A percentile compares a stretch with the other conserved stretches of the same genome.
Evolutionary conservation across 2,888 invertebrate genomes (phyloP).

Genomic region (Alcis repandata): DNA sequence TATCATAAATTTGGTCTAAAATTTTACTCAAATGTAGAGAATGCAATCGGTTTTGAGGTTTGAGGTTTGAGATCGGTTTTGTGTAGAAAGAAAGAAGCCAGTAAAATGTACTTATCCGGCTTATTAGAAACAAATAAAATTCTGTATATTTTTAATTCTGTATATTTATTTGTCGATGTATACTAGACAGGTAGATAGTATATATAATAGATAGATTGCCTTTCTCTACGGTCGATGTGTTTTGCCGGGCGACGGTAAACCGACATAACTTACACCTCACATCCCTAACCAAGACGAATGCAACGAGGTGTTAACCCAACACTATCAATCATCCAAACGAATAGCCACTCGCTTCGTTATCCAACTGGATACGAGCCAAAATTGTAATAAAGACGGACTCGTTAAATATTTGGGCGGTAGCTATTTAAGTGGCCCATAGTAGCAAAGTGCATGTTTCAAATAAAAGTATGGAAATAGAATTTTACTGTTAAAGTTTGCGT

Average conservation of each 20-base stretch:
- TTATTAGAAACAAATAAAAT: too few relatives aligned
- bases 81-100: too few relatives aligned
- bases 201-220: too few relatives aligned
- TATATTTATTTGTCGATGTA: too few relatives aligned
- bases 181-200: too few relatives aligned
- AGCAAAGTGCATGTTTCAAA: conserved; percentile 47
- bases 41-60: too few relatives aligned
- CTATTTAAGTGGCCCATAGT: conserved; percentile 62
- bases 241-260: neutral
- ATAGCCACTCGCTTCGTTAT: conserved; percentile 69
- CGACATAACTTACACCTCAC: conserved; percentile 6
- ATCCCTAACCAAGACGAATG: conserved; percentile 63
- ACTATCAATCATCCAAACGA: conserved; percentile 77
- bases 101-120: too few relatives aligned
- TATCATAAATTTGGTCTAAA: too few relatives aligned
- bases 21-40: too few relatives aligned
- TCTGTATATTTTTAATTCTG: too few relatives aligned
- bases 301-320: conserved; percentile 81
- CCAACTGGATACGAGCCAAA: conserved; percentile 79
- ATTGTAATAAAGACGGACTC: conserved; percentile 79
- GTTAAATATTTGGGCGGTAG: conserved; percentile 74
- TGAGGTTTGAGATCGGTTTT: too few relatives aligned
- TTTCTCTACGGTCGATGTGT: neutral
- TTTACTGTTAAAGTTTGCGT: conserved; percentile 29
- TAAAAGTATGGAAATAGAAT: conserved; percentile 49